Conservation (phyloP, 2,797 vertebrate species). For the Arnoldichthys spilopterus region DNA sequence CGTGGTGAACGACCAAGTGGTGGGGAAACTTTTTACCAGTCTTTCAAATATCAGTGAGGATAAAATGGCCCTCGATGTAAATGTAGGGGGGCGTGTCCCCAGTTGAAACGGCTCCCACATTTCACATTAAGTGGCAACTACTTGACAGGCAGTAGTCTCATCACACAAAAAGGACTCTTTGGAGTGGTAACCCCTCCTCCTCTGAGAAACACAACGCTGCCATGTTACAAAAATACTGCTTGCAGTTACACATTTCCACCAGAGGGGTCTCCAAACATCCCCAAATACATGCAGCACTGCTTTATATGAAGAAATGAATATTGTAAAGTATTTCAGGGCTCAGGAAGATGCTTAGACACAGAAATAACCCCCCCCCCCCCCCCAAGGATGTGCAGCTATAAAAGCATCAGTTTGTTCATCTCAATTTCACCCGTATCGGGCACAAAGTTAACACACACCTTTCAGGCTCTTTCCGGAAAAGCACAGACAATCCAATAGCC, state of each 20-base stretch:
- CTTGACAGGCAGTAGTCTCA: too few species aligned
- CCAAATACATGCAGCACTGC: neutral
- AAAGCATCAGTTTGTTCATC: neutral
- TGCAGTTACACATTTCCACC: neutral
- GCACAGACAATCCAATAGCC: conserved; percentile 44
- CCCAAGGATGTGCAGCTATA: neutral
- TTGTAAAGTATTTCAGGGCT: neutral
- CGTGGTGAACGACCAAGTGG: too few species aligned
- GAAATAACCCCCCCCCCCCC: neutral
- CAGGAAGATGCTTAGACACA: neutral
- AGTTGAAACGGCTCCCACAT: too few species aligned
- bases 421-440: conserved; percentile 12
- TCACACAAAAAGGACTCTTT: too few species aligned
- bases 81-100: too few species aligned
- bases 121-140: too few species aligned
- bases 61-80: too few species aligned
- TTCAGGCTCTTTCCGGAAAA: conserved; percentile 31
- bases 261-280: neutral
- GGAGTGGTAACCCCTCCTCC: too few species aligned
- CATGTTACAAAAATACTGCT: too few species aligned
- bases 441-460: conserved; percentile 31
- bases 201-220: too few species aligned
- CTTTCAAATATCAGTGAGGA: too few species aligned
- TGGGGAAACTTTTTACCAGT: too few species aligned
- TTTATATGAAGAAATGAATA: neutral